Conservation (phyloP, 2,797 vertebrate species). For the Valencia hispanica region DNA sequence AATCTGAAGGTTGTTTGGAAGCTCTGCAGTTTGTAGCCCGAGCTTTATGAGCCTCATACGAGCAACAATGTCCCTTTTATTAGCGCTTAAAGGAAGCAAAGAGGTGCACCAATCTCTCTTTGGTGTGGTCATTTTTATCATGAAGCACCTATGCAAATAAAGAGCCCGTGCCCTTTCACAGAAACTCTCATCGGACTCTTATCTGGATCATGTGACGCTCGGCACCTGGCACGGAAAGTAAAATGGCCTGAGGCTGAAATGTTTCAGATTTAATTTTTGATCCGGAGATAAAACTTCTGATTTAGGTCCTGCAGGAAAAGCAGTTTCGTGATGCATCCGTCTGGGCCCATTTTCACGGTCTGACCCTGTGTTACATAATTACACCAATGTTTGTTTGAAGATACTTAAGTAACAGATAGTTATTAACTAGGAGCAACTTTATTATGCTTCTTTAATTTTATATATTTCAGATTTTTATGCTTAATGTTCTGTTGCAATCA, state of each 20-base stretch:
- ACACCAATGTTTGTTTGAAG: slow-evolving; percentile 23
- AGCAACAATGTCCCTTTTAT: slow-evolving; percentile 16
- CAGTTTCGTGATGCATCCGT: background rate
- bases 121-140: slow-evolving; percentile 56
- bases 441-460: background rate
- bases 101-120: slow-evolving; percentile 28
- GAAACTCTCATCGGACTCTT: slow-evolving; percentile 55
- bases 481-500: background rate
- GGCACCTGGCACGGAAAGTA: slow-evolving; percentile 32
- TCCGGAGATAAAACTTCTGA: background rate
- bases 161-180: slow-evolving; percentile 43
- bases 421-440: slow-evolving; percentile 6
- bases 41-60: slow-evolving; percentile 12
- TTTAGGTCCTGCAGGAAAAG: background rate
- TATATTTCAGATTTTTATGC: background rate
- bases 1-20: background rate
- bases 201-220: slow-evolving; percentile 55
- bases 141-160: slow-evolving; percentile 68
- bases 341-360: background rate
- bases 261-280: slow-evolving; percentile 2
- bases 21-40: background rate
- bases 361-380: slow-evolving; percentile 24
- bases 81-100: slow-evolving; percentile 33
- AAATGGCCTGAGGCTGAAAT: slow-evolving; percentile 24
- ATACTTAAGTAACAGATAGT: slow-evolving; percentile 29